phyloP scores from a whole-genome alignment of 2,888 invertebrate genomes.

The Tetragonula carbonaria region DNA sequence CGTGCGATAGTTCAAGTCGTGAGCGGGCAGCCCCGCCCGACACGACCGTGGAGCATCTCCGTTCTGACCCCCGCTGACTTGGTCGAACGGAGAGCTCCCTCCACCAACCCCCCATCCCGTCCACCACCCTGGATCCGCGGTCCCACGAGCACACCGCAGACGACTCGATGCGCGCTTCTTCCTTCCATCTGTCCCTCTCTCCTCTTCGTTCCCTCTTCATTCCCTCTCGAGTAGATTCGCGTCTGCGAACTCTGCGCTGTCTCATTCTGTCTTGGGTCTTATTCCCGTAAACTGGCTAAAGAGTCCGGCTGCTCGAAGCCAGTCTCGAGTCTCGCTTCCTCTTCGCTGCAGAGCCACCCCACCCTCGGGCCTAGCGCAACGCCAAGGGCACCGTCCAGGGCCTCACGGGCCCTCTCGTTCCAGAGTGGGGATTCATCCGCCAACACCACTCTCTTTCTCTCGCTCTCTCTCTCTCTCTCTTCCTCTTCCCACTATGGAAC shows the following conservation, averaged over 20 bases:
- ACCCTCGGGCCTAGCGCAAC: constrained; percentile 71
- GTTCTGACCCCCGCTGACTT: constrained; percentile 84
- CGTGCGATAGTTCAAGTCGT: constrained; percentile 87
- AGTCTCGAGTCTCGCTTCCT: constrained; percentile 50
- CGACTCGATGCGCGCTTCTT: constrained; percentile 52
- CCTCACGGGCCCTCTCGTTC: constrained; percentile 57
- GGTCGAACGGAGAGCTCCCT: constrained; percentile 69
- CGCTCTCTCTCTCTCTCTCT: not conserved
- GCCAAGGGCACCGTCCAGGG: constrained; percentile 74
- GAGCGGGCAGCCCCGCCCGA: constrained; percentile 85
- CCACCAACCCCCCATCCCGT: constrained; percentile 66
- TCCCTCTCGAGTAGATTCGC: constrained; percentile 20
- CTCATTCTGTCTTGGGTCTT: constrained; percentile 51
- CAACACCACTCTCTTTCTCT: constrained; percentile 53
- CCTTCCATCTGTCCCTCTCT: not conserved
- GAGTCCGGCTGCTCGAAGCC: not conserved
- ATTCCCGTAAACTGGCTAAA: constrained; percentile 5
- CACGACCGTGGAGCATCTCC: constrained; percentile 83
- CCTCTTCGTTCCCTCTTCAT: constrained; percentile 39
- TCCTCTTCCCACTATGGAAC: not conserved
- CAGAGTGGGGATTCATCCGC: constrained; percentile 61
- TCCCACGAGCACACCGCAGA: constrained; percentile 70
- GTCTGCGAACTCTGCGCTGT: constrained; percentile 8
- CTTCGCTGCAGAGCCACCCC: constrained; percentile 66
- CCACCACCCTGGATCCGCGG: constrained; percentile 63